Base-by-base conservation (phyloP, 2,113 vertebrate species). In the Semnopithecus entellus region DNA sequence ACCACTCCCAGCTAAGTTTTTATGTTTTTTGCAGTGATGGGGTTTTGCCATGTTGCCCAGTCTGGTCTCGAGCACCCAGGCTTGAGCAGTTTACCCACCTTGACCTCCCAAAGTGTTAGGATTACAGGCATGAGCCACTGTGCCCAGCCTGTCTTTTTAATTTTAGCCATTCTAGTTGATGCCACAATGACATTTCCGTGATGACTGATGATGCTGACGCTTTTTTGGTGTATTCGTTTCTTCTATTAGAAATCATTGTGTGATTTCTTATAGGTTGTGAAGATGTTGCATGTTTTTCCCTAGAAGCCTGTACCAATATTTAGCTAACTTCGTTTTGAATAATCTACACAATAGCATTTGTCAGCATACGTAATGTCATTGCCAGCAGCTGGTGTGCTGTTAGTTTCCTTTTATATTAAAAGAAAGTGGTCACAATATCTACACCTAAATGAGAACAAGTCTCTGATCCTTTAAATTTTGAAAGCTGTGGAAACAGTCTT, bases 241-340 rank as follows among this genome's bases (percentile, higher is more conserved):
- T 11, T 84, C 40, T 80, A 2, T 73, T 55, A 90, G 68, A 61
- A 88, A 40, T 88, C 23, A 59, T 90, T 89, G 17, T 64, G 61
- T 64, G 61, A 64, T 64, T 64, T 64, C 25, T 61, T 61, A 27
- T 30, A 35, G 35, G 23, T 23, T 95, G 13, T 94, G 38, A 95
- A 81, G 22, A 16, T 91, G 35, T 40, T 55, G 7, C 80, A 0
- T 85, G 61, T 76, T 92, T 78, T 48, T 68, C 61, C 38, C n/a
- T 55, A 30, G 66, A 75, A 35, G 14, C 25, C 84, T 83, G 84
- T 73, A 45, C 32, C 61, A 20, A 12, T 80, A 40, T 48, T 88
- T 88, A 90, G 50, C 32, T 87, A 83, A 72, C 66, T 90, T n/a
- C 79, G 68, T 81, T 93, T 93, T 88, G 38, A 57, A 30, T 90